Conservation (phyloP, 2,797 vertebrate species). For the Lagocephalus sceleratus region DNA sequence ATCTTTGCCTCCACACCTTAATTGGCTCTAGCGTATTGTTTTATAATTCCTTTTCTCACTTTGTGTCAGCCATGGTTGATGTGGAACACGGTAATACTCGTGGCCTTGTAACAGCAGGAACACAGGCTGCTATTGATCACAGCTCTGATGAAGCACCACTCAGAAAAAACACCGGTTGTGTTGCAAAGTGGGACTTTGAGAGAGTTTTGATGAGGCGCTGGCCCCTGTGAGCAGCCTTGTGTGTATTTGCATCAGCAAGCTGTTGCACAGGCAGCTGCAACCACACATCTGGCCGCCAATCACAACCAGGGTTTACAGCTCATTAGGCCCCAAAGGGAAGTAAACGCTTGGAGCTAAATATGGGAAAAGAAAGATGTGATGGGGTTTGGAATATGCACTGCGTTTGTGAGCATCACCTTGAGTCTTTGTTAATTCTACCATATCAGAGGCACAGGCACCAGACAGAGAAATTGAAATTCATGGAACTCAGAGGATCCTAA, state of each 20-base stretch:
- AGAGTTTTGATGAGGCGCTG: constrained; percentile 51
- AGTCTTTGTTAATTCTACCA: constrained; percentile 53
- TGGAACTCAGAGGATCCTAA: constrained; percentile 35
- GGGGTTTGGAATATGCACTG: constrained; percentile 33
- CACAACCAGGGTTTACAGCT: constrained; percentile 51
- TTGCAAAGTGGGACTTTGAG: constrained; percentile 17
- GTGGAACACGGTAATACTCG: constrained; percentile 23
- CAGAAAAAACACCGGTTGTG: constrained; percentile 22
- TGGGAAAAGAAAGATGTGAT: constrained; percentile 7
- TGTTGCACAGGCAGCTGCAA: constrained; percentile 42
- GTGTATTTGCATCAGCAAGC: constrained; percentile 25
- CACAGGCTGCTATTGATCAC: constrained; percentile 48
- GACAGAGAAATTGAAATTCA: constrained; percentile 57
- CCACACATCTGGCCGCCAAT: constrained; percentile 53
- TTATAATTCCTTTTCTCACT: constrained; percentile 17
- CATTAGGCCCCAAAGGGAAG: constrained; percentile 55
- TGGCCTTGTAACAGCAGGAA: constrained; percentile 39
- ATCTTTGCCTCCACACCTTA: constrained; percentile 32
- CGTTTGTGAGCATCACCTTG: constrained; percentile 32
- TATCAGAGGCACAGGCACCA: constrained; percentile 24
- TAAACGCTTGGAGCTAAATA: constrained; percentile 10
- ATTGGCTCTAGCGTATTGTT: constrained; percentile 45
- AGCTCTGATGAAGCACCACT: constrained; percentile 26
- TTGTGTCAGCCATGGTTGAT: constrained; percentile 42
- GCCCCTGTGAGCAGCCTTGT: constrained; percentile 17